Base-by-base conservation (phyloP, 2,113 vertebrate species). In the Ornithorhynchus anatinus region DNA sequence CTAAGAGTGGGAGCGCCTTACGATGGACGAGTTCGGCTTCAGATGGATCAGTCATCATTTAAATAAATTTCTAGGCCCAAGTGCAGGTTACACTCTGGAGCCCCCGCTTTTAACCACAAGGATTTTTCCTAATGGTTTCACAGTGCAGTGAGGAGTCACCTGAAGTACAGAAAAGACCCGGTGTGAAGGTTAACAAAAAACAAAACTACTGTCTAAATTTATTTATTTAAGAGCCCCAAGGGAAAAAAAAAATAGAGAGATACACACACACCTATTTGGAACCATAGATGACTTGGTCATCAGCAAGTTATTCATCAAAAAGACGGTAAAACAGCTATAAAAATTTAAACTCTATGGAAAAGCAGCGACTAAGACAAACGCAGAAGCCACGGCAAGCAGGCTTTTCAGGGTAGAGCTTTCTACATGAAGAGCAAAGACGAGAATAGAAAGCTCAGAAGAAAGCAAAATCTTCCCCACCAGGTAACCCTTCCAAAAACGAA, bases 91-190 rank as follows among this genome's bases (percentile, higher is more conserved):
- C 83, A 87, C 89, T 89, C 89, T 88, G 91, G 89, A 92, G 90
- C 88, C 92, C 91, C 90, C 87, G 89, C 84, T 90, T 89, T 90
- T 92, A 91, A 91, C 88, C 91, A 90, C 91, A 91, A 91, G 89
- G 91, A 89, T 80, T 88, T 92, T 90, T 92, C 92, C 91, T 93
- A 91, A 90, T 78, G 88, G 89, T 71, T 92, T 93, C 92, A 86
- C 86, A 94, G 86, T 87, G 90, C 86, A 89, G 86, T 81, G 91
- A 90, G 89, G 87, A 92, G 86, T 79, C 92, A 91, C 92, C 92
- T 92, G 51, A 92, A 93, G 91, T 92, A 92, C 89, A 94, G 91
- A 91, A 94, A 88, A 94, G 91, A 94, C 82, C 86, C 60, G 90
- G 86, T 90, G 82, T 92, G 89, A 94, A 94, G 88, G 89, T 91